Percentiles rank a stretch among this genome's conserved stretches.
Conservation (phyloP, 1,140 invertebrate species). For the Diachasma alloeum region DNA sequence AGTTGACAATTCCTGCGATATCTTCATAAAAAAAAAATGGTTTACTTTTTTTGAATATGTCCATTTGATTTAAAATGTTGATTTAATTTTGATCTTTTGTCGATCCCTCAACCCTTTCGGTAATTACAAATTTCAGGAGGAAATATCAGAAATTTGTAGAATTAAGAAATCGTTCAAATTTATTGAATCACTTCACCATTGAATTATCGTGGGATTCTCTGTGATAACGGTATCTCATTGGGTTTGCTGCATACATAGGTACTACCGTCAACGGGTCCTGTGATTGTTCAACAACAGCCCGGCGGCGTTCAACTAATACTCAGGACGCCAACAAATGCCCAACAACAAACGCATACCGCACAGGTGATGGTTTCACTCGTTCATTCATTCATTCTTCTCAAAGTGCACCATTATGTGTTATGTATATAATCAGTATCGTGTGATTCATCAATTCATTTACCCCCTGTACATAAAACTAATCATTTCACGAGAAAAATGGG, state of each 20-base stretch:
- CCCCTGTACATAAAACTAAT: background rate
- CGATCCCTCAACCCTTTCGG: no score
- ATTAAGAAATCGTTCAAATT: no score
- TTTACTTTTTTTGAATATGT: no score
- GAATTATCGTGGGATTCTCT: background rate
- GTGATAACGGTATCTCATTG: constrained; percentile 39
- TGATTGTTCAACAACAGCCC: constrained; percentile 63
- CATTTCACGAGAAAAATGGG: no score
- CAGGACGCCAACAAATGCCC: constrained; percentile 59
- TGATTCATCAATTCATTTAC: background rate
- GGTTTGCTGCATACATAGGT: constrained; percentile 53
- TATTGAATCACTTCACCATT: background rate
- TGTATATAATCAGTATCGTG: background rate
- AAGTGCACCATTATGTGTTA: background rate
- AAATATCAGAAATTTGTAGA: no score
- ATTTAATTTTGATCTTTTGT: no score
- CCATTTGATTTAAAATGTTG: no score
- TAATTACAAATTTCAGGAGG: no score
- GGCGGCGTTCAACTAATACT: constrained; percentile 63
- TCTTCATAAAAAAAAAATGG: no score
- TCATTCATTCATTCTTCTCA: constrained; percentile 38
- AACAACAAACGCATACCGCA: constrained; percentile 65
- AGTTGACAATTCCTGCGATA: no score
- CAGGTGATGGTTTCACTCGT: constrained; percentile 63
- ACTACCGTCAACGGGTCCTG: constrained; percentile 61